These are phyloP conservation scores for Panonychus citri DNA, from an alignment of 1,140 invertebrate species.

Conservation along the genomic window DNA sequence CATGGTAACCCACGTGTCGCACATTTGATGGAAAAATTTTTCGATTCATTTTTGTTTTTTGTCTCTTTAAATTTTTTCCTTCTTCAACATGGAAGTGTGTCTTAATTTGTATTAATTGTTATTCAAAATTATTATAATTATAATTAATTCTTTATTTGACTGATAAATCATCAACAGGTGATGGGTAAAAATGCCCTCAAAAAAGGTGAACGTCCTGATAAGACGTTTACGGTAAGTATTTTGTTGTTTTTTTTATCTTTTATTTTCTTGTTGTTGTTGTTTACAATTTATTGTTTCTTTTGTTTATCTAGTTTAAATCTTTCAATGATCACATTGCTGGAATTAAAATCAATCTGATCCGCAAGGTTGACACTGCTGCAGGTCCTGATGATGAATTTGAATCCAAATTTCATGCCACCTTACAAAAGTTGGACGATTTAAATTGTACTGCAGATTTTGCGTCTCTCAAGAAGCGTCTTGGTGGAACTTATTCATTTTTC, in stretches of 20 bases:
- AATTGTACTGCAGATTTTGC: constrained; percentile 56
- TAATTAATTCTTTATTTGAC: too few relatives aligned
- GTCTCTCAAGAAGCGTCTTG: constrained; percentile 39
- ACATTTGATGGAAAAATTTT: too few relatives aligned
- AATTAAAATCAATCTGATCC: constrained; percentile 54
- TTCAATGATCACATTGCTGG: constrained; percentile 57
- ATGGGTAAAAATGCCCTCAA: too few relatives aligned
- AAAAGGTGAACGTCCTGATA: neutral
- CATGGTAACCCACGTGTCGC: too few relatives aligned
- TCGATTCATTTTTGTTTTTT: too few relatives aligned
- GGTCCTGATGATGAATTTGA: constrained; percentile 36
- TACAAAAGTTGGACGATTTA: constrained; percentile 64
- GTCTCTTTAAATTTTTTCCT: too few relatives aligned
- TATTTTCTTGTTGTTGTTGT: neutral
- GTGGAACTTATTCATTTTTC: constrained; percentile 30
- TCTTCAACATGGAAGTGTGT: too few relatives aligned
- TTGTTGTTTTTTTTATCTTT: neutral
- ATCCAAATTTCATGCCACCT: constrained; percentile 47
- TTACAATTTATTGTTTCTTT: neutral
- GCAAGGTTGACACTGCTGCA: constrained; percentile 38
- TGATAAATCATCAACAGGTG: too few relatives aligned
- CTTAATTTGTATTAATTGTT: too few relatives aligned
- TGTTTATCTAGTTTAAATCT: constrained; percentile 43
- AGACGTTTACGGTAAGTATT: neutral
- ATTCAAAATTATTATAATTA: too few relatives aligned